Evolutionary conservation across 2,797 vertebrate species (phyloP).

Genomic region (Varecia variegata): DNA sequence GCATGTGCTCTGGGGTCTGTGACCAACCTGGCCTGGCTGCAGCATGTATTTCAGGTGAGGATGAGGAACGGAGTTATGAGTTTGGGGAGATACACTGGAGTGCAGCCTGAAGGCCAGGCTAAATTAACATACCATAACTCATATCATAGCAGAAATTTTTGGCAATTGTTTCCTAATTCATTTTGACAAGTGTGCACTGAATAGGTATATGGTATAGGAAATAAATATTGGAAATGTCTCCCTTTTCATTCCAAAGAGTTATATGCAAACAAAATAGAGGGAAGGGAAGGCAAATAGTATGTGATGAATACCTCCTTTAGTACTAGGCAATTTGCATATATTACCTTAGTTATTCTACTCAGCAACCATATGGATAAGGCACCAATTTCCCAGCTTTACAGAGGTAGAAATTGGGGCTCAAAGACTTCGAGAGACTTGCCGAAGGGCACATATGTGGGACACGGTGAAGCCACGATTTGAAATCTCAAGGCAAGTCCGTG

Average conservation of each 20-base stretch:
- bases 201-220: background rate
- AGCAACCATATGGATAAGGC: background rate
- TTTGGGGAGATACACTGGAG: background rate
- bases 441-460: background rate
- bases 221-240: background rate
- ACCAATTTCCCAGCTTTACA: background rate
- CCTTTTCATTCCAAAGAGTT: slow-evolving; percentile 14
- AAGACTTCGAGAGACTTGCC: background rate
- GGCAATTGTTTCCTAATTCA: slow-evolving; percentile 44
- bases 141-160: background rate
- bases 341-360: slow-evolving; percentile 14
- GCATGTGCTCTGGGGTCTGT: background rate
- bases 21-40: rapidly evolving
- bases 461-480: background rate
- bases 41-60: background rate
- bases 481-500: background rate
- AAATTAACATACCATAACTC: background rate
- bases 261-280: slow-evolving; percentile 3
- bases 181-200: background rate
- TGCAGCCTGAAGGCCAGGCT: background rate
- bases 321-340: background rate
- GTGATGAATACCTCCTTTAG: background rate
- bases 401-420: background rate
- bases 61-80: background rate
- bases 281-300: background rate